Evolutionary conservation across 2,797 vertebrate species (phyloP), one percentile per base, ranked within the genome.

Genomic region (Aulostomus chinensis): DNA sequence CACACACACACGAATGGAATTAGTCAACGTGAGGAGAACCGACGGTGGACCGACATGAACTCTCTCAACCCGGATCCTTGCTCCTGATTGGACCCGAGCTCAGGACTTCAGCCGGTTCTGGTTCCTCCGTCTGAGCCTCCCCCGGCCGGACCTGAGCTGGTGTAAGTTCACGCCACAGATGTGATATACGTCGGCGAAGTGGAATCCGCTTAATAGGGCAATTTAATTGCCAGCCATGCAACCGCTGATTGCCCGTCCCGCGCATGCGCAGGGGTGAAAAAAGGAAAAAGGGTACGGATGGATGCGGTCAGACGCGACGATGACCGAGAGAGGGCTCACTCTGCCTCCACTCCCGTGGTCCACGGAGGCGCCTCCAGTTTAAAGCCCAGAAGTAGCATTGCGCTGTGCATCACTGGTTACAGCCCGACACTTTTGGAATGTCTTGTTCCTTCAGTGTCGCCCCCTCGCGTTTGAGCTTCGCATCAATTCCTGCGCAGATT

Each of bases 161-260:
- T 4, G 11, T 36, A 31, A 9, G 18, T 22, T 49, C 4, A 34
- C 25, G 22, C 9, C 12, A 3, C 8, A 30, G 6, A n/a, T 8
- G 1, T 14, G 38, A 42, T 2, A 13, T 2, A 9, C 7, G 17
- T 52, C 33, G 9, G 43, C 20, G 3, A 28, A 25, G 48, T 47
- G 47, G 51, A 38, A 48, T 51, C 55, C 16, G n/a, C 38, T 48
- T 78, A 73, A 78, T 78, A 65, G 62, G 56, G 11, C 50, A 34
- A 37, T 86, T 84, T 81, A 85, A 87, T 89, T 87, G 78, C 72
- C 47, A 57, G 54, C 69, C 75, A 58, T 58, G 63, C 57, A 41
- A 29, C 63, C 40, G 52, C 61, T 84, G 82, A 87, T 88, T 87
- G 83, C 49, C 26, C 15, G n/a, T 24, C 6, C 0, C 83, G 87